Evolutionary conservation across 2,113 vertebrate species (phyloP).

Genomic region (Cyprinodon variegatus): DNA sequence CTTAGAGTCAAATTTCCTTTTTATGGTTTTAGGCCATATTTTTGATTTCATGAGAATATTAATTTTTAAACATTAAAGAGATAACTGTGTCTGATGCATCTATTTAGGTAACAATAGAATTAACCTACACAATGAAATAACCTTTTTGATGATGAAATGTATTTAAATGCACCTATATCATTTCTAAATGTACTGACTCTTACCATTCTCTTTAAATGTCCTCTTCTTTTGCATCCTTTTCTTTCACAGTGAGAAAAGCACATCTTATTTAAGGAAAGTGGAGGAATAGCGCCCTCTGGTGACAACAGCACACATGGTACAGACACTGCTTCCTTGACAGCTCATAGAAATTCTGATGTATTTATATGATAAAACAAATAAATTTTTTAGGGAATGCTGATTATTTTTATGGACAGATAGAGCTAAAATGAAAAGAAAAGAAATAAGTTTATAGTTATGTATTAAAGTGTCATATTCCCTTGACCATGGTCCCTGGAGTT

Average conservation of each 20-base stretch:
- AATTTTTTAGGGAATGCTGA: not conserved
- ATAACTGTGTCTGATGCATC: not conserved
- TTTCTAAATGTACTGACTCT: not conserved
- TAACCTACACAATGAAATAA: too few species aligned
- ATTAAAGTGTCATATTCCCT: not conserved
- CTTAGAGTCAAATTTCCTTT: not conserved
- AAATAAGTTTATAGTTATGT: not conserved
- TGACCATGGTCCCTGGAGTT: not conserved
- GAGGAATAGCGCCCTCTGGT: conserved; percentile 56
- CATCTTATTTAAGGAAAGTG: conserved; percentile 8
- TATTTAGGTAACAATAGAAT: too few species aligned
- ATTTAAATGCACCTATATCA: not conserved
- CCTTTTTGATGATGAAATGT: too few species aligned
- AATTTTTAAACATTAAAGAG: not conserved
- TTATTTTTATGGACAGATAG: not conserved
- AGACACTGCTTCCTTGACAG: too few species aligned
- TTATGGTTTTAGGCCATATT: not conserved
- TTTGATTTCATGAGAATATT: not conserved
- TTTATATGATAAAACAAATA: too few species aligned
- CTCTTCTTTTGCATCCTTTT: too few species aligned
- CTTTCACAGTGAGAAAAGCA: not conserved
- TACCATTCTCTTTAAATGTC: not conserved
- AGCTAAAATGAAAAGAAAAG: not conserved
- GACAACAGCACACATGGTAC: not conserved
- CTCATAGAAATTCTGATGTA: too few species aligned